A percentile compares a stretch with the other conserved stretches of the same genome.
phyloP scores from a whole-genome alignment of 2,113 vertebrate genomes.

The Nothocercus julius region DNA sequence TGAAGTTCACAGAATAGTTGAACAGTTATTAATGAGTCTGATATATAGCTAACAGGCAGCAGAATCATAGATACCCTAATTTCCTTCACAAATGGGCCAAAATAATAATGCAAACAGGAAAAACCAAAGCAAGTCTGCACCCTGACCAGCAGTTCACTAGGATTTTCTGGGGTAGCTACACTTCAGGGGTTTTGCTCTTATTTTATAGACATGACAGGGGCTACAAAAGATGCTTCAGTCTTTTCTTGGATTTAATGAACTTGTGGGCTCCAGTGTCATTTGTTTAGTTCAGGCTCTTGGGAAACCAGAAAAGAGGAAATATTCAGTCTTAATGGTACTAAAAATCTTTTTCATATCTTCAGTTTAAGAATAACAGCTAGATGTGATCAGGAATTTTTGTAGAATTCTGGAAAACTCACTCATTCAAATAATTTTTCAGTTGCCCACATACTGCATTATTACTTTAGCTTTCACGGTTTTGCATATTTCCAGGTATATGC shows the following conservation, averaged over 20 bases:
- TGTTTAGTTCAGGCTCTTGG: not conserved
- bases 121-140: not conserved
- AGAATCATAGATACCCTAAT: not conserved
- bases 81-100: not conserved
- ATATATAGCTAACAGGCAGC: not conserved
- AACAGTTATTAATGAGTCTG: not conserved
- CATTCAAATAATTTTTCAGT: not conserved
- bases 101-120: not conserved
- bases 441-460: not conserved
- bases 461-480: not conserved
- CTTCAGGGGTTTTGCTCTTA: not conserved
- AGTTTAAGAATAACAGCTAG: not conserved
- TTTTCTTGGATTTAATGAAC: not conserved
- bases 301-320: not conserved
- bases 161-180: not conserved
- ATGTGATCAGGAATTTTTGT: not conserved
- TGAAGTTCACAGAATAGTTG: not conserved
- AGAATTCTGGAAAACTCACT: not conserved
- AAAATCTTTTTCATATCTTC: not conserved
- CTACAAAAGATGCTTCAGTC: not conserved
- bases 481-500: not conserved
- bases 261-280: not conserved
- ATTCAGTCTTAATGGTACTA: not conserved
- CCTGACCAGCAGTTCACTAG: not conserved
- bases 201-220: not conserved